Percentiles rank a stretch among this genome's conserved stretches.
These are phyloP conservation scores for Pegea sp. DNA, from an alignment of 23 tunicate species.

Conservation along the genomic window DNA sequence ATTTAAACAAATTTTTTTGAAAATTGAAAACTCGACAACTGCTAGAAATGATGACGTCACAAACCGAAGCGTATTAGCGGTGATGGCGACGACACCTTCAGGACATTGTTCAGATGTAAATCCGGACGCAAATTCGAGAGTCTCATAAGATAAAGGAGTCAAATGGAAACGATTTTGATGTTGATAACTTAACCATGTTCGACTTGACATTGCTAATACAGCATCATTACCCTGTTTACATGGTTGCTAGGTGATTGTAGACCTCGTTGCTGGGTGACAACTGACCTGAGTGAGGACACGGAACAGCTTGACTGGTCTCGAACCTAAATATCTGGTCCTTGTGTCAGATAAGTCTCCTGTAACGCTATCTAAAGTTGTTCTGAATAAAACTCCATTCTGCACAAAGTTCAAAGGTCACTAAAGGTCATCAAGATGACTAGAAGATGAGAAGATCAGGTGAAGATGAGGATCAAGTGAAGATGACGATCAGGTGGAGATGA, in stretches of 20 bases:
- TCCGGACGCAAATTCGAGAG: constrained; percentile 88
- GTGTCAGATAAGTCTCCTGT: constrained; percentile 97
- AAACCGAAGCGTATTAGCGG: constrained; percentile 83
- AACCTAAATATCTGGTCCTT: constrained; percentile 86
- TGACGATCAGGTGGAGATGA: no score
- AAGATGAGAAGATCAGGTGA: not conserved
- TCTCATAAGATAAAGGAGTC: constrained; percentile 83
- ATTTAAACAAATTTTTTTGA: no score
- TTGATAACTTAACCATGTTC: constrained; percentile 90
- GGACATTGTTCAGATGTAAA: constrained; percentile 96
- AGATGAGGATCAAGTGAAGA: no score
- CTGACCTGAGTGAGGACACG: constrained; percentile 60
- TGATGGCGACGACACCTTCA: constrained; percentile 94
- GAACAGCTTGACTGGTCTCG: constrained; percentile 85
- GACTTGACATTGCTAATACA: constrained; percentile 70
- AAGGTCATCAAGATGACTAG: not conserved
- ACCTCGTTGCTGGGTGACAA: no score
- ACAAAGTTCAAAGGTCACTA: not conserved
- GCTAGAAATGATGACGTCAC: no score
- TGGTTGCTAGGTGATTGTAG: no score
- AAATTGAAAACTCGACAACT: no score
- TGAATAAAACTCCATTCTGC: constrained; percentile 91
- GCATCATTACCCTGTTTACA: constrained; percentile 68
- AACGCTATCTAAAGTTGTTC: constrained; percentile 75
- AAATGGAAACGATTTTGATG: constrained; percentile 92